phyloP scores from a whole-genome alignment of 2,797 vertebrate genomes.

The Danio kyathit region DNA sequence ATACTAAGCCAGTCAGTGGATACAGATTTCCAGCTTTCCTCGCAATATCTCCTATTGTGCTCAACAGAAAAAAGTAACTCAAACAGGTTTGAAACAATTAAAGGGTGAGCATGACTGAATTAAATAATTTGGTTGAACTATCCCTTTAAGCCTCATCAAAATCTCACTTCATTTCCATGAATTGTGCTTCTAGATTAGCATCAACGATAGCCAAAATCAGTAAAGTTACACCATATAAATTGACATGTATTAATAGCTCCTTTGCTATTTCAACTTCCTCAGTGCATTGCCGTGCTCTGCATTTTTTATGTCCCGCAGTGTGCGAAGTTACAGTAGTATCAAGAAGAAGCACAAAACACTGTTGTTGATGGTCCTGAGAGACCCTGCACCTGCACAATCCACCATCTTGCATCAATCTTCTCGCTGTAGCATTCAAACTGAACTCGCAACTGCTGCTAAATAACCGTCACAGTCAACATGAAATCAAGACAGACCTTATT shows the following conservation, averaged over 20 bases:
- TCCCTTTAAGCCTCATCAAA: too few species aligned
- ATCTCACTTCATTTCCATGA: too few species aligned
- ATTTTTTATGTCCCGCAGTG: slow-evolving; percentile 8
- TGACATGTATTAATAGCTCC: not conserved
- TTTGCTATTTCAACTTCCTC: not conserved
- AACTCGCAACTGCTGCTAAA: not conserved
- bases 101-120: too few species aligned
- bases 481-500: not conserved
- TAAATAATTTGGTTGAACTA: too few species aligned
- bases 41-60: too few species aligned
- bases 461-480: not conserved
- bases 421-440: not conserved
- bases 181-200: too few species aligned
- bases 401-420: slow-evolving; percentile 2
- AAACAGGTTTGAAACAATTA: too few species aligned
- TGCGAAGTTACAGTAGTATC: slow-evolving; percentile 3
- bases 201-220: not conserved
- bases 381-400: not conserved
- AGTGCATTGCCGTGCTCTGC: not conserved
- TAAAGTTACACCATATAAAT: not conserved
- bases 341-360: not conserved
- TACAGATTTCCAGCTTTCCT: too few species aligned
- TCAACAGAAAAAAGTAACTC: too few species aligned
- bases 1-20: too few species aligned
- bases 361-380: slow-evolving; percentile 4